phyloP scores from a whole-genome alignment of 2,113 vertebrate species.

The Myanophis thanlyinensis region DNA sequence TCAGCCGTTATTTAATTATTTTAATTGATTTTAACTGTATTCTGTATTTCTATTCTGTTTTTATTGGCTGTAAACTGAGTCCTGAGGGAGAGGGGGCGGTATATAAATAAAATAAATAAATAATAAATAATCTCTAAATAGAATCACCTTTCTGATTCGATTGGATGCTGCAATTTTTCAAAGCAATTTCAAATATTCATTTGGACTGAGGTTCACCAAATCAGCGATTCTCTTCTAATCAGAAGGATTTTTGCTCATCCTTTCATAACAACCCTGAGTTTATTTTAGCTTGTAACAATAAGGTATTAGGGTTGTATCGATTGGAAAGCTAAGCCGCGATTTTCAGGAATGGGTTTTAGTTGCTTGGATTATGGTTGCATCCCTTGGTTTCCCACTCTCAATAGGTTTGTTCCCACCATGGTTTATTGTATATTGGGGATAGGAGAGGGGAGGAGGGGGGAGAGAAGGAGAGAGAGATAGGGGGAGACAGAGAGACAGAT shows the following conservation, averaged over 20 bases:
- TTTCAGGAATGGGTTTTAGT: not conserved
- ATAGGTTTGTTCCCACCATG: not conserved
- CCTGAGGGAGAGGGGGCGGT: too few species aligned
- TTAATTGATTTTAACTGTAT: too few species aligned
- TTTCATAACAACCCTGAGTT: not conserved
- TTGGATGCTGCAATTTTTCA: not conserved
- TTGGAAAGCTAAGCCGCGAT: not conserved
- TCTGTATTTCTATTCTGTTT: too few species aligned
- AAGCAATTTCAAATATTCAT: not conserved
- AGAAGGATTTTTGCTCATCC: not conserved
- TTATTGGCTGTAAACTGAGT: too few species aligned
- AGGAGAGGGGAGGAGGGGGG: too few species aligned
- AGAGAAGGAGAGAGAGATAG: not conserved
- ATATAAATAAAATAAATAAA: too few species aligned
- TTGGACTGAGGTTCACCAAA: not conserved
- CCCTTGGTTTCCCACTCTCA: not conserved
- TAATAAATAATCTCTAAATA: too few species aligned
- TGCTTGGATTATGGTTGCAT: not conserved
- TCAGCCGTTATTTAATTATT: too few species aligned
- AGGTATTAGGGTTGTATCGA: not conserved
- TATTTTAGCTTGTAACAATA: not conserved
- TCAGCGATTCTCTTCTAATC: not conserved
- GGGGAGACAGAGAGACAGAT: not conserved
- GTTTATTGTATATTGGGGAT: not conserved
- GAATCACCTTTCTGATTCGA: too few species aligned